Percentiles rank a stretch among this genome's conserved stretches.
Conservation (phyloP, 2,888 invertebrate species). For the Morpho achilles region DNA sequence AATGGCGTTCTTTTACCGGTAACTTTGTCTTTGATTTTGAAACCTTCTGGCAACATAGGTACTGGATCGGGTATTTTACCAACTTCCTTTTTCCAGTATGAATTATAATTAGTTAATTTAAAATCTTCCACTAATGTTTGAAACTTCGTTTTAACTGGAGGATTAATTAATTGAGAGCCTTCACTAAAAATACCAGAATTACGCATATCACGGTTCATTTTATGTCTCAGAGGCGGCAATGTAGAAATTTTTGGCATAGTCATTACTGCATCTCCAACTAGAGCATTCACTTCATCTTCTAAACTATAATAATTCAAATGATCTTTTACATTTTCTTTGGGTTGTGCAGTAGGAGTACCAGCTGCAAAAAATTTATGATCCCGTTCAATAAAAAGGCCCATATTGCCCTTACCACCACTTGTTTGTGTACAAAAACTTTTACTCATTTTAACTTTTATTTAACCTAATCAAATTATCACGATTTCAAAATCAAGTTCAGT, state of each 20-base stretch:
- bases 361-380: constrained; percentile 57
- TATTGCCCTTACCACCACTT: constrained; percentile 58
- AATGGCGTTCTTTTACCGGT: constrained; percentile 47
- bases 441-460: background rate
- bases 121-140: constrained; percentile 52
- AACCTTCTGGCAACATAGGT: constrained; percentile 59
- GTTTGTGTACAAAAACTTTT: constrained; percentile 8
- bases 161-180: constrained; percentile 45
- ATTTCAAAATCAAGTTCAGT: too few species aligned
- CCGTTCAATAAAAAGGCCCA: constrained; percentile 56
- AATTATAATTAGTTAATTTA: constrained; percentile 51
- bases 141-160: constrained; percentile 54
- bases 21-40: constrained; percentile 43
- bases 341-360: constrained; percentile 52
- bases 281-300: constrained; percentile 57
- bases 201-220: constrained; percentile 45
- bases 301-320: constrained; percentile 51
- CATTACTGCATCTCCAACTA: constrained; percentile 51
- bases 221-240: constrained; percentile 45
- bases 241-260: constrained; percentile 31
- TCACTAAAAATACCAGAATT: constrained; percentile 43
- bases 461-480: background rate
- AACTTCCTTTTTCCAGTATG: constrained; percentile 57
- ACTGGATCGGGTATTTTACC: constrained; percentile 46
- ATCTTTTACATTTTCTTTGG: constrained; percentile 41